Evolutionary conservation across 2,113 vertebrate genomes (phyloP).

Genomic region (Podilymbus podiceps): DNA sequence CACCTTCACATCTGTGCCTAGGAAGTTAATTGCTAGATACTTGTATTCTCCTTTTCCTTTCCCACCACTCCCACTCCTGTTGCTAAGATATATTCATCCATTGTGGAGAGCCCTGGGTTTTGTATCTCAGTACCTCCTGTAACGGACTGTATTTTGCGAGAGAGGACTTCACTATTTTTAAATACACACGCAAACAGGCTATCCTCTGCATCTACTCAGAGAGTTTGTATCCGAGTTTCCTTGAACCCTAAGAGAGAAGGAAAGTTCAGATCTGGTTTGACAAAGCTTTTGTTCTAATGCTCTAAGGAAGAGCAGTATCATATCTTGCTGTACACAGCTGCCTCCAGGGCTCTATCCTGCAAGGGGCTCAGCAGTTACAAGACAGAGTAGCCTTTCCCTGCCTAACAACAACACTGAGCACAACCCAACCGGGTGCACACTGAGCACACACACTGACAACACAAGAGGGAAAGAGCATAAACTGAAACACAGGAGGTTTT

Average conservation of each 20-base stretch:
- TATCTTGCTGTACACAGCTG: background rate
- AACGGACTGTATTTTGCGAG: background rate
- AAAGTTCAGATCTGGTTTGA: background rate
- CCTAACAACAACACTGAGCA: background rate
- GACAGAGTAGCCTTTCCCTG: background rate
- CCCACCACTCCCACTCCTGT: slow-evolving; percentile 66
- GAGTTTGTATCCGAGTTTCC: background rate
- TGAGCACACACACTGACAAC: background rate
- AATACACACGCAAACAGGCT: background rate
- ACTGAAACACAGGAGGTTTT: background rate
- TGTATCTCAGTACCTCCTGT: background rate
- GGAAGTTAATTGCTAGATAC: slow-evolving; percentile 67
- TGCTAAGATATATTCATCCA: slow-evolving; percentile 52
- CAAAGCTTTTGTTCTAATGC: background rate
- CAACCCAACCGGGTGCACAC: background rate
- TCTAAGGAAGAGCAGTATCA: background rate
- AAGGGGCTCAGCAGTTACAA: background rate
- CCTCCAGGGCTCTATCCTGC: background rate
- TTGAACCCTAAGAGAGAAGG: background rate
- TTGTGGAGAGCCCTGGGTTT: slow-evolving; percentile 25
- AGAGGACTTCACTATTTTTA: background rate
- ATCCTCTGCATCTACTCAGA: background rate
- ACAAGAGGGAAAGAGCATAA: background rate
- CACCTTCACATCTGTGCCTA: slow-evolving; percentile 65
- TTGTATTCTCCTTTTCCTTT: slow-evolving; percentile 68